Conservation (phyloP, 2,888 invertebrate genomes). For the Xiphydria camelus region DNA sequence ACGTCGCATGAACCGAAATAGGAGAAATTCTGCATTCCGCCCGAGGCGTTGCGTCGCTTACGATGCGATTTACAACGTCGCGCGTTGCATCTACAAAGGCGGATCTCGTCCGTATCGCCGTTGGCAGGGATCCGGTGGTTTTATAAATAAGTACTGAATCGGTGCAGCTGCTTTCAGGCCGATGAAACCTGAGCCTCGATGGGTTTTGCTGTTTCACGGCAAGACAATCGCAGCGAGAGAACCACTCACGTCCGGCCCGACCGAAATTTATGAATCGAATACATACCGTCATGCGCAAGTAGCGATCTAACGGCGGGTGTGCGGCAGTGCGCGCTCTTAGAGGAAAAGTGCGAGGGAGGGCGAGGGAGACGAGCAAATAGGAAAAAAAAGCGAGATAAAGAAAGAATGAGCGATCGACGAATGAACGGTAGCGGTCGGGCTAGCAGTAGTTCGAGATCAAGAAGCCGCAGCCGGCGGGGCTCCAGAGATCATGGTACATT, state of each 20-base stretch:
- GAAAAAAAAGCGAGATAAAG: conserved; percentile 10
- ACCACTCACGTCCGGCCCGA: too few species aligned
- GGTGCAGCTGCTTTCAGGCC: conserved; percentile 37
- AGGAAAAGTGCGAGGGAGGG: background rate
- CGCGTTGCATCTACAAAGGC: background rate
- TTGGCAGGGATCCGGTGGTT: conserved; percentile 47
- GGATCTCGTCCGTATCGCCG: conserved; percentile 26
- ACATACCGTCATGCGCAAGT: conserved; percentile 1
- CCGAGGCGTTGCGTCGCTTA: too few species aligned
- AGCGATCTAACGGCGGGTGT: conserved; percentile 2
- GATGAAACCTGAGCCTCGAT: conserved; percentile 41
- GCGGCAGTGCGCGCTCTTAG: too few species aligned
- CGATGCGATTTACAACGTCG: too few species aligned
- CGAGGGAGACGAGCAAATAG: background rate
- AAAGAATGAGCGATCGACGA: conserved; percentile 44
- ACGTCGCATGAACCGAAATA: too few species aligned
- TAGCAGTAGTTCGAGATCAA: conserved; percentile 46
- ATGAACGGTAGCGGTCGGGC: conserved; percentile 39
- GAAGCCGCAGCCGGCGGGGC: conserved; percentile 48
- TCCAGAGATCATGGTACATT: conserved; percentile 53
- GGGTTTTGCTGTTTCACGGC: conserved; percentile 1
- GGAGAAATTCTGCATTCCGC: too few species aligned
- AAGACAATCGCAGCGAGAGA: too few species aligned
- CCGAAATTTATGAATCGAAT: too few species aligned
- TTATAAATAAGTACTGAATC: conserved; percentile 54